Evolutionary conservation across 2,113 vertebrate genomes (phyloP).

Genomic region (Mesocricetus auratus): DNA sequence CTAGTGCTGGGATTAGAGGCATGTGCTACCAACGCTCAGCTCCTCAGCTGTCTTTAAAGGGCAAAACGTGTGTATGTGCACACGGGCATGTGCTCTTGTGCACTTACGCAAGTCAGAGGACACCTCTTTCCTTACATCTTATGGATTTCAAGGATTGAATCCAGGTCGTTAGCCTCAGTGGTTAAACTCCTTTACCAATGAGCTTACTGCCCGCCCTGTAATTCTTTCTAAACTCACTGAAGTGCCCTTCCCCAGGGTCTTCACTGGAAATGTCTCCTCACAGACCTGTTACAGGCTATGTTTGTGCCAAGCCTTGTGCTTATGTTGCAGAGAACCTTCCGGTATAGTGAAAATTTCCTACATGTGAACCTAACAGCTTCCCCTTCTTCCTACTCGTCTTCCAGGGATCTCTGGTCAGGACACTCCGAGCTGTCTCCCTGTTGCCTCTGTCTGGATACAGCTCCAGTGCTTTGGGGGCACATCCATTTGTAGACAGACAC

Average conservation of each 20-base stretch:
- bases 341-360: not conserved
- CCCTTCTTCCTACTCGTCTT: not conserved
- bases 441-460: not conserved
- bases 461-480: not conserved
- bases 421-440: not conserved
- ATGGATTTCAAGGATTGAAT: not conserved
- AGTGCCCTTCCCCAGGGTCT: not conserved
- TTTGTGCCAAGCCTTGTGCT: not conserved
- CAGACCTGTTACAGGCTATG: not conserved
- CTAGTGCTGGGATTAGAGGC: not conserved
- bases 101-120: not conserved
- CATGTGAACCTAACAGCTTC: not conserved
- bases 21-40: not conserved
- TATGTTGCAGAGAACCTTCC: not conserved
- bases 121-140: not conserved
- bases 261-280: not conserved
- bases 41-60: not conserved
- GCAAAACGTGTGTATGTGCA: too few species aligned
- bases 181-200: not conserved
- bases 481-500: not conserved
- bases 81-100: not conserved
- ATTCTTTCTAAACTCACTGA: constrained; percentile 4
- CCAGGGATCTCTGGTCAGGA: not conserved
- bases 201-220: not conserved
- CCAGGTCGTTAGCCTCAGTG: not conserved